phyloP scores from a whole-genome alignment of 2,888 invertebrate species.

The Anoncus sp. region DNA sequence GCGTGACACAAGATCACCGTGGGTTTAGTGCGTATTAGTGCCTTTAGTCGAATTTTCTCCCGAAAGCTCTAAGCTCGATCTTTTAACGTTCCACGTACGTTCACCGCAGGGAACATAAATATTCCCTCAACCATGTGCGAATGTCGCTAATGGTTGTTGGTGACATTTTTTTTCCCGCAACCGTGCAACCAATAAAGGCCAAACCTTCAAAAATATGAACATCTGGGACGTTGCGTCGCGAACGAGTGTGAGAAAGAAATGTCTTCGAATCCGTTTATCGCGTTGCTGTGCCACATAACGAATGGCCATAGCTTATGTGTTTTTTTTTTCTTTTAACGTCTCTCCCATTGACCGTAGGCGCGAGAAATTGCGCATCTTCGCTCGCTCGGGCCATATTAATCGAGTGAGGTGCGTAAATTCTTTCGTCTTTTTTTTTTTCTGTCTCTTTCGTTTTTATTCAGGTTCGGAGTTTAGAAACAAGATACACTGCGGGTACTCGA shows the following conservation, averaged over 20 bases:
- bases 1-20: background rate
- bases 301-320: conserved; percentile 47
- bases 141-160: conserved; percentile 64
- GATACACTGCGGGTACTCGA: conserved; percentile 18
- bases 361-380: conserved; percentile 45
- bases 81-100: conserved; percentile 36
- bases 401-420: conserved; percentile 47
- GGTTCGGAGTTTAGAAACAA: conserved; percentile 39
- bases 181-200: conserved; percentile 51
- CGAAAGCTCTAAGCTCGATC: conserved; percentile 21
- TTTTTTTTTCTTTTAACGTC: conserved; percentile 33
- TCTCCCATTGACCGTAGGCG: conserved; percentile 46
- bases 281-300: conserved; percentile 49
- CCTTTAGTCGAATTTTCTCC: conserved; percentile 40
- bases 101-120: conserved; percentile 57
- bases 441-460: conserved; percentile 15
- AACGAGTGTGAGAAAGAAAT: conserved; percentile 67
- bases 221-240: conserved; percentile 60
- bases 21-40: conserved; percentile 15
- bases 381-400: conserved; percentile 47
- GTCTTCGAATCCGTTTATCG: conserved; percentile 51
- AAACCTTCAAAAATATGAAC: conserved; percentile 64
- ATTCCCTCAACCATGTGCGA: conserved; percentile 65
- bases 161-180: conserved; percentile 26
- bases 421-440: conserved; percentile 10